Evolutionary conservation across 2,888 invertebrate species (phyloP).

Genomic region (Pyralis farinalis): DNA sequence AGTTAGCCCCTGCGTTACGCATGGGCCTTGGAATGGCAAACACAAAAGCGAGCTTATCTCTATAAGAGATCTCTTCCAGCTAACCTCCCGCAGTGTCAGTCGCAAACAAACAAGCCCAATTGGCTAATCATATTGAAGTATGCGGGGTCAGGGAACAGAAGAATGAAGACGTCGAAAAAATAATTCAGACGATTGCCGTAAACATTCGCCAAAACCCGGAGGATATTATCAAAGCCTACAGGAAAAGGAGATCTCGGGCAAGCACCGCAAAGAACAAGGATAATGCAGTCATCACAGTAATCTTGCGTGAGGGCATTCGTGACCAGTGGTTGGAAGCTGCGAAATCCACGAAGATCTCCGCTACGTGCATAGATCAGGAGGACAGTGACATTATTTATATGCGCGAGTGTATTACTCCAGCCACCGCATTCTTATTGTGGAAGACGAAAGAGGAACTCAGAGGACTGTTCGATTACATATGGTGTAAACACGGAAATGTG

Average conservation of each 20-base stretch:
- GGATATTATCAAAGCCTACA: constrained; percentile 3
- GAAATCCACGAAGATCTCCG: constrained; percentile 3
- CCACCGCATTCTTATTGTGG: too few relatives aligned
- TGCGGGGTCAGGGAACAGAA: constrained; percentile 10
- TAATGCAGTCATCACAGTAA: not conserved
- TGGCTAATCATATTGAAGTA: constrained; percentile 11
- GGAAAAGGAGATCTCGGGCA: not conserved
- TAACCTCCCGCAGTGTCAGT: too few relatives aligned
- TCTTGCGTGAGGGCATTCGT: not conserved
- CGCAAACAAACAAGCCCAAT: constrained; percentile 8
- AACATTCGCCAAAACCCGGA: constrained; percentile 5
- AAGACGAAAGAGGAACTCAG: too few relatives aligned
- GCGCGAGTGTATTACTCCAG: too few relatives aligned
- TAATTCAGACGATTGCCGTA: not conserved
- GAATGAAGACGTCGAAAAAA: not conserved
- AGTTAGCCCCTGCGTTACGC: too few relatives aligned
- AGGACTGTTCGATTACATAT: too few relatives aligned
- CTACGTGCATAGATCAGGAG: too few relatives aligned
- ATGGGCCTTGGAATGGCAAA: too few relatives aligned
- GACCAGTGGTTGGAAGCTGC: constrained; percentile 8
- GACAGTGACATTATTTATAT: too few relatives aligned
- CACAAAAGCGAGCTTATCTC: too few relatives aligned
- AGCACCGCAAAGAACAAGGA: not conserved
- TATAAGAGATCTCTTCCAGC: too few relatives aligned
- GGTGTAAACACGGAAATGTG: too few relatives aligned